Conservation (phyloP, 1,140 invertebrate genomes). For the Caenorhabditis inopinata region DNA sequence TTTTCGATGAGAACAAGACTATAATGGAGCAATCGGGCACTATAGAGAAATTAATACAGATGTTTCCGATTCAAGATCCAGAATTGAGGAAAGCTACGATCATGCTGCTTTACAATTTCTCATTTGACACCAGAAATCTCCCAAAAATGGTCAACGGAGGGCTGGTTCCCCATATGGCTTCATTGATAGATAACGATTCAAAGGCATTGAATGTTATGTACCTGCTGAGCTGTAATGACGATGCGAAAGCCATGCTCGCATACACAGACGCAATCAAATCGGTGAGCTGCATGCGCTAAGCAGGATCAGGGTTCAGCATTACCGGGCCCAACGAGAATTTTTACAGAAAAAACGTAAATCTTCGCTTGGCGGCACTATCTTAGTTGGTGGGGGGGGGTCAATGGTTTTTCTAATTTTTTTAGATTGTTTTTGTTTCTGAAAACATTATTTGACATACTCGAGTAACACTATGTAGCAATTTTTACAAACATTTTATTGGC, state of each 20-base stretch:
- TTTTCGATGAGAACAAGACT: constrained; percentile 90
- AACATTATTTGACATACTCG: too few relatives aligned
- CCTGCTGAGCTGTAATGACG: constrained; percentile 90
- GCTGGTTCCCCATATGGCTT: constrained; percentile 83
- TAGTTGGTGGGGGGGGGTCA: too few relatives aligned
- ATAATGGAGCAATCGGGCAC: constrained; percentile 73
- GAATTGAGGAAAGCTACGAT: constrained; percentile 85
- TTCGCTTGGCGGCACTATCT: too few relatives aligned
- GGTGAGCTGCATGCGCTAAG: constrained; percentile 70
- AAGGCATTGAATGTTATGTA: constrained; percentile 87
- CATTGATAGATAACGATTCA: constrained; percentile 82
- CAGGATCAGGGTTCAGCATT: too few relatives aligned
- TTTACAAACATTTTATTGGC: too few relatives aligned
- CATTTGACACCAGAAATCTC: constrained; percentile 85
- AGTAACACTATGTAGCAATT: too few relatives aligned
- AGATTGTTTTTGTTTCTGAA: too few relatives aligned
- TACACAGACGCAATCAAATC: constrained; percentile 89
- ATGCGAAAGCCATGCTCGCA: constrained; percentile 89
- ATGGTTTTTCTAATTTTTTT: too few relatives aligned
- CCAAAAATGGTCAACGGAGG: constrained; percentile 86
- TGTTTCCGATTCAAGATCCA: constrained; percentile 64
- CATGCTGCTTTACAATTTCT: constrained; percentile 88
- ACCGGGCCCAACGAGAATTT: too few relatives aligned
- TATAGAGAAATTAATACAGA: background rate
- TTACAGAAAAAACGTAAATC: too few relatives aligned